Conservation (phyloP, 2,797 vertebrate species). For the Anabas testudineus region DNA sequence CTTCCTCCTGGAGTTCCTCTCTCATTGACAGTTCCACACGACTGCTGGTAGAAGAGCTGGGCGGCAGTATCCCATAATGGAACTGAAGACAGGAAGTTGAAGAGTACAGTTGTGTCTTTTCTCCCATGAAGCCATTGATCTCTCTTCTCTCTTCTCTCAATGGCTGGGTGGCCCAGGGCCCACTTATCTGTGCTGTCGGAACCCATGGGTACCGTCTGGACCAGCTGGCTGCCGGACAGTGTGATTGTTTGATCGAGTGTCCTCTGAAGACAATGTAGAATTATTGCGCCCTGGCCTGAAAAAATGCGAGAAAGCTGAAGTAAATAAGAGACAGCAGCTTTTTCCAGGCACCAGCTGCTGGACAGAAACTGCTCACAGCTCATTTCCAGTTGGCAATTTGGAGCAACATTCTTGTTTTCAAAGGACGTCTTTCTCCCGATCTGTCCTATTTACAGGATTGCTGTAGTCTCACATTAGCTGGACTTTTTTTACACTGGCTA, state of each 20-base stretch:
- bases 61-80: slow-evolving; percentile 38
- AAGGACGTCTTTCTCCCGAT: neutral
- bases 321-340: slow-evolving; percentile 15
- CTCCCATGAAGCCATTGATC: slow-evolving; percentile 38
- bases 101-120: slow-evolving; percentile 47
- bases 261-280: slow-evolving; percentile 85
- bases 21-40: slow-evolving; percentile 44
- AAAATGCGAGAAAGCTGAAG: slow-evolving; percentile 25
- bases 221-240: slow-evolving; percentile 92
- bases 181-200: slow-evolving; percentile 95
- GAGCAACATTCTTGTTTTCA: slow-evolving; percentile 13
- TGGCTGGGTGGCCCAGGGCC: slow-evolving; percentile 45
- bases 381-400: slow-evolving; percentile 11
- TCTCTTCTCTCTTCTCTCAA: slow-evolving; percentile 42
- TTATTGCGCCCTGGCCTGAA: slow-evolving; percentile 81
- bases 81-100: slow-evolving; percentile 58
- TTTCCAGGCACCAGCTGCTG: neutral
- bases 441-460: slow-evolving; percentile 6
- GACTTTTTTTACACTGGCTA: no score
- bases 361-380: slow-evolving; percentile 4
- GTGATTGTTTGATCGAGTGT: slow-evolving; percentile 90
- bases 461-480: slow-evolving; percentile 11
- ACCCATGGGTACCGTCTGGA: slow-evolving; percentile 94
- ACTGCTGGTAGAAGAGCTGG: slow-evolving; percentile 38
- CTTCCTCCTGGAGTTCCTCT: slow-evolving; percentile 57